Percentiles rank a stretch among this genome's conserved stretches.
These are phyloP conservation scores for Microplitis manilae DNA, from an alignment of 2,888 invertebrate genomes.

Conservation along the genomic window DNA sequence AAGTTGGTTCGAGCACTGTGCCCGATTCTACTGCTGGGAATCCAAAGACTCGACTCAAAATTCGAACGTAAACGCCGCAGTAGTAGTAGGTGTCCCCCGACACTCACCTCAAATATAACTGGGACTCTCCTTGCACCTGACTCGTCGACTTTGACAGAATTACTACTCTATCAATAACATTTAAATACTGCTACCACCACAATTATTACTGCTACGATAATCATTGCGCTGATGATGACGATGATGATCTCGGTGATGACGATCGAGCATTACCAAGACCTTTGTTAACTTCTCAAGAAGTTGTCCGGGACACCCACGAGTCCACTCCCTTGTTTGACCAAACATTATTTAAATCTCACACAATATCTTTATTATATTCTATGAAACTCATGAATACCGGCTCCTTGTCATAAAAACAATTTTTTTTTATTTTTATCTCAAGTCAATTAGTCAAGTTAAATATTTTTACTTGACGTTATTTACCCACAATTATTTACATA, in stretches of 20 bases:
- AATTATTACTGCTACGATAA: not conserved
- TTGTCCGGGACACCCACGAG: not conserved
- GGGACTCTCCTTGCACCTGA: slow-evolving; percentile 22
- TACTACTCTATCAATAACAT: slow-evolving; percentile 8
- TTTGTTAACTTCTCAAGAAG: not conserved
- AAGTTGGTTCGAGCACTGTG: not conserved
- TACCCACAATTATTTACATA: not conserved
- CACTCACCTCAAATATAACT: slow-evolving; percentile 10
- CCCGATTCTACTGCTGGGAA: not conserved
- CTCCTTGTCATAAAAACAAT: not conserved
- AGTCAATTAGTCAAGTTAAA: not conserved
- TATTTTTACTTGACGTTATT: not conserved
- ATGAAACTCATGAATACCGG: not conserved
- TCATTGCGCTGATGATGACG: not conserved
- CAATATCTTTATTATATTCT: not conserved
- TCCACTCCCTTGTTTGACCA: slow-evolving; percentile 5
- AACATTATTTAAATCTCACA: not conserved
- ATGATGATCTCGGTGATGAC: too few relatives aligned
- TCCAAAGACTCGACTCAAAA: slow-evolving; percentile 15
- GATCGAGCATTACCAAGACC: not conserved
- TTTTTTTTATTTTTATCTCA: not conserved
- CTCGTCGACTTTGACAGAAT: slow-evolving; percentile 17
- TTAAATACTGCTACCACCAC: not conserved
- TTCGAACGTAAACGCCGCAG: not conserved
- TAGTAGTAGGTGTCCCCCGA: slow-evolving; percentile 6